Conservation (phyloP, 1,140 invertebrate species). For the Ericerus pela region DNA sequence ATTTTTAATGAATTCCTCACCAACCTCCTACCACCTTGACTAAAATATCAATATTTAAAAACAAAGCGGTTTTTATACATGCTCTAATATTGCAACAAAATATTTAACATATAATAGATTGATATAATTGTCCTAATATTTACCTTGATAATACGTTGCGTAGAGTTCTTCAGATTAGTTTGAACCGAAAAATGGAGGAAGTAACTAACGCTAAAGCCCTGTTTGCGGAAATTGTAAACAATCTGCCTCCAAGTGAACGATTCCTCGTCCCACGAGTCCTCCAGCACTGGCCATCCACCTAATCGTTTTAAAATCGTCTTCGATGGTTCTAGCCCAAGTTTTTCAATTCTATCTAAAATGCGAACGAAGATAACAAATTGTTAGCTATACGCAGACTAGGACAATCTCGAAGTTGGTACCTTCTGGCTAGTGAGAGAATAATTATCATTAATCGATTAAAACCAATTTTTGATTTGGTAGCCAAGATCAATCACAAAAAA, state of each 20-base stretch:
- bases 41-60: too few species aligned
- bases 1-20: too few species aligned
- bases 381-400: too few species aligned
- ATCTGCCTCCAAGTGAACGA: constrained; percentile 65
- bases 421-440: too few species aligned
- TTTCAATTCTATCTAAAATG: constrained; percentile 52
- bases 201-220: constrained; percentile 77
- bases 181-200: constrained; percentile 82
- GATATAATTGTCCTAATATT: constrained; percentile 31
- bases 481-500: too few species aligned
- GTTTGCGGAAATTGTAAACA: constrained; percentile 58
- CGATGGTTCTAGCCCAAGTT: constrained; percentile 51
- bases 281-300: constrained; percentile 80
- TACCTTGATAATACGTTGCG: constrained; percentile 70
- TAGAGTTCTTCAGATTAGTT: constrained; percentile 81
- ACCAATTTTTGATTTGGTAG: too few species aligned
- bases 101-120: background rate
- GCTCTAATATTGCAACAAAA: too few species aligned
- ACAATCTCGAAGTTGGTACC: too few species aligned
- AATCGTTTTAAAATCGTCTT: constrained; percentile 51
- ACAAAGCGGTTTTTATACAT: too few species aligned
- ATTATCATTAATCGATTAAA: too few species aligned
- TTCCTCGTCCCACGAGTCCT: constrained; percentile 53
- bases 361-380: too few species aligned
- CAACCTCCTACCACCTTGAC: too few species aligned